Evolutionary conservation across 2,113 vertebrate species (phyloP).

Genomic region (Aptenodytes patagonicus): DNA sequence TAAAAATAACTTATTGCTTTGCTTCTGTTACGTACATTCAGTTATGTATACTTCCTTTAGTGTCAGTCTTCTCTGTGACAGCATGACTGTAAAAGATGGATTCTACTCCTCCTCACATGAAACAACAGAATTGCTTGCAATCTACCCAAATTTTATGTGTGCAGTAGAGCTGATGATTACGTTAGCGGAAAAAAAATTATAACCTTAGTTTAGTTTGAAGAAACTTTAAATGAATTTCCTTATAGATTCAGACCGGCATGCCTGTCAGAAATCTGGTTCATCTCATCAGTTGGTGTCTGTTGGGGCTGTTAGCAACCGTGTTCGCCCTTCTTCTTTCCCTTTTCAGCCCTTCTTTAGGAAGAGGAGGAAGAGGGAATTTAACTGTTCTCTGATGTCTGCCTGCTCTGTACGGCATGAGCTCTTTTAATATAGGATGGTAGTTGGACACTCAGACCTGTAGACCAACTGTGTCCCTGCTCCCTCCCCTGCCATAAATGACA

Average conservation of each 20-base stretch:
- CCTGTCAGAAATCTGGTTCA: neutral
- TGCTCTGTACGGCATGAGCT: neutral
- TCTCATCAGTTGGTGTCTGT: neutral
- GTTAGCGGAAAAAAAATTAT: neutral
- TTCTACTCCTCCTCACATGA: neutral
- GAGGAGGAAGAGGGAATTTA: neutral
- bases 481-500: conserved; percentile 24
- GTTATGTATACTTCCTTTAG: conserved; percentile 1
- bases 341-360: neutral
- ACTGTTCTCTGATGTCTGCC: neutral
- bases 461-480: neutral
- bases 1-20: conserved; percentile 14
- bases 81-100: neutral
- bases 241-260: neutral
- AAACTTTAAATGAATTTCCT: neutral
- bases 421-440: neutral
- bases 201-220: neutral
- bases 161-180: neutral
- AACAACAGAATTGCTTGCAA: neutral
- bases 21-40: neutral
- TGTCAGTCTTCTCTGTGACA: conserved; percentile 1
- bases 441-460: neutral
- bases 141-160: neutral
- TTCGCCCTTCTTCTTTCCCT: neutral
- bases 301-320: neutral